A percentile compares a stretch with the other conserved stretches of the same genome.
phyloP scores from a whole-genome alignment of 2,797 vertebrate species.

The Rousettus madagascariensis region DNA sequence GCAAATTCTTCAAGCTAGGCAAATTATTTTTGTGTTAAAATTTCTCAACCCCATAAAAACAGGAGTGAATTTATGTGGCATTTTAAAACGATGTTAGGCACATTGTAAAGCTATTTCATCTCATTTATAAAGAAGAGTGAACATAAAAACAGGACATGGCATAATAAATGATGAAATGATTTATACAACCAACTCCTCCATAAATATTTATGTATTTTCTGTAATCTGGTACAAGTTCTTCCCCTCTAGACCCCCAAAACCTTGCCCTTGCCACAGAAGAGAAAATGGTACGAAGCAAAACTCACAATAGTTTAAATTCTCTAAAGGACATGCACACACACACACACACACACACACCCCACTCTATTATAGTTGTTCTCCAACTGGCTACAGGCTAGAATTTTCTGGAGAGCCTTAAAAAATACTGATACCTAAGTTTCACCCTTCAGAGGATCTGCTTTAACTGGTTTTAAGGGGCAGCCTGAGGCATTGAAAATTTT shows the following conservation, averaged over 20 bases:
- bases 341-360: too few relatives aligned
- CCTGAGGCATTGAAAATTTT: not conserved
- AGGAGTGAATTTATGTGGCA: slow-evolving; percentile 79
- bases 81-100: slow-evolving; percentile 77
- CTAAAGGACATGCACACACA: not conserved
- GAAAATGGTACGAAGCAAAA: not conserved
- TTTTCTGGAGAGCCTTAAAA: not conserved
- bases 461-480: not conserved
- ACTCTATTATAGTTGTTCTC: not conserved
- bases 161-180: slow-evolving; percentile 79
- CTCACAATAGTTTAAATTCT: not conserved
- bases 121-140: slow-evolving; percentile 79
- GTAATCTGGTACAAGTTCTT: slow-evolving; percentile 13
- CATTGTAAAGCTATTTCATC: slow-evolving; percentile 80
- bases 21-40: slow-evolving; percentile 79
- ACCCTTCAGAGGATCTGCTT: not conserved
- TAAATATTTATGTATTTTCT: slow-evolving; percentile 56
- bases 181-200: slow-evolving; percentile 50
- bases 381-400: not conserved
- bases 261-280: not conserved
- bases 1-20: slow-evolving; percentile 77
- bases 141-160: slow-evolving; percentile 77
- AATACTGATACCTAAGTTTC: not conserved
- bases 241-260: not conserved
- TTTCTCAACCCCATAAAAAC: slow-evolving; percentile 78